phyloP scores from a whole-genome alignment of 2,888 invertebrate genomes.

The Thereva nobilitata region DNA sequence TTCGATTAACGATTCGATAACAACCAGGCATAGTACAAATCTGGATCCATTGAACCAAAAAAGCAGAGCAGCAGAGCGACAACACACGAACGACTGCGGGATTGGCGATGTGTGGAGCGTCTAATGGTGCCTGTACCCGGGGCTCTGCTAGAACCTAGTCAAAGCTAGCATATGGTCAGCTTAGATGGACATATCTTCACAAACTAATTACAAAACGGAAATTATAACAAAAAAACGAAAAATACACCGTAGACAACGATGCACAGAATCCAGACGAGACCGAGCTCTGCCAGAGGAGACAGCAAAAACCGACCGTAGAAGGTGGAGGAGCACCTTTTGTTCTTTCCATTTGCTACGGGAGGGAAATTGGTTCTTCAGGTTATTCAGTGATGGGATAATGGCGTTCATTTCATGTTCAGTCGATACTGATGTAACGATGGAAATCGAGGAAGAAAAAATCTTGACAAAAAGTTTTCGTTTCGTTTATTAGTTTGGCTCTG shows the following conservation, averaged over 20 bases:
- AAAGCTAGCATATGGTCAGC: not conserved
- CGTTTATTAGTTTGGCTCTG: constrained; percentile 29
- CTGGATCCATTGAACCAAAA: too few species aligned
- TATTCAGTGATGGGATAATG: constrained; percentile 32
- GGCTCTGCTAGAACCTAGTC: not conserved
- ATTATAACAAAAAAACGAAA: constrained; percentile 38
- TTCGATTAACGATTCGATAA: too few species aligned
- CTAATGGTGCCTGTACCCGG: too few species aligned
- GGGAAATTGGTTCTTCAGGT: constrained; percentile 31
- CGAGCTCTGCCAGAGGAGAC: not conserved
- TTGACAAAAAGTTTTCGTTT: constrained; percentile 25
- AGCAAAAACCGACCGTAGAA: constrained; percentile 15
- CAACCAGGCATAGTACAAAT: too few species aligned
- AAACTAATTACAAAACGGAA: constrained; percentile 41
- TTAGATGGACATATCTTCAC: constrained; percentile 33
- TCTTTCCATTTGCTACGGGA: constrained; percentile 26
- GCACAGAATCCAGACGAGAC: not conserved
- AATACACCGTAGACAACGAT: constrained; percentile 21
- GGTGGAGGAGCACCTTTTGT: constrained; percentile 28
- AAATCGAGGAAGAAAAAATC: not conserved
- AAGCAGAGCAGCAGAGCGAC: too few species aligned
- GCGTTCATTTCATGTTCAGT: constrained; percentile 28
- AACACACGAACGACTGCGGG: too few species aligned
- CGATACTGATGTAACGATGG: constrained; percentile 13
- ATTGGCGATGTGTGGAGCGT: too few species aligned